Base-by-base conservation (phyloP, 2,797 vertebrate species). In the Phalanger gymnotis region DNA sequence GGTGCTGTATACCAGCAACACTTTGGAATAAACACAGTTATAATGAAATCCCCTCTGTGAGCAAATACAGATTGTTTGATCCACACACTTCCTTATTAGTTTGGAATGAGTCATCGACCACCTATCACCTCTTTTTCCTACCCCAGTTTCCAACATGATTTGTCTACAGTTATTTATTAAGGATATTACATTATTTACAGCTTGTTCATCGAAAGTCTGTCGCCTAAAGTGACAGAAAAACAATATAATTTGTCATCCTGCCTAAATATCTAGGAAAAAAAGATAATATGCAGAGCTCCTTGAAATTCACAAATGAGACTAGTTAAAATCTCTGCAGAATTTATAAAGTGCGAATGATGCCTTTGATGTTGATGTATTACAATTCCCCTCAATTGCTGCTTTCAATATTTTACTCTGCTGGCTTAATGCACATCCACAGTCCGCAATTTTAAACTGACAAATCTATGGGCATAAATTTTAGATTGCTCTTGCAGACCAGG, bases 161-260 rank as follows among this genome's bases (percentile, higher is more conserved):
- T 98, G 92, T 96, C 73, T 93, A 95, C 0, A 91, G 54, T 97
- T 97, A 97, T 92, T 97, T 98, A 97, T 98, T 98, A 97, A 98
- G 95, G 96, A 94, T 90, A 93, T 97, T 97, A 47, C 53, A 90
- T 96, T 95, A 98, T 97, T 98, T 98, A 96, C 34, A 97, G 57
- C 93, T 94, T 94, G 31, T 94, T 98, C 96, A 91, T 98, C 2
- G 56, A 96, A 73, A 97, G 25, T 53, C 97, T 96, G 66, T 97
- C 94, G 96, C 97, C 87, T 91, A 93, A 96, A 96, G 34, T 97
- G 95, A 93, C 94, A 96, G 95, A 94, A 98, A 96, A 57, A 3
- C 91, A 97, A 94, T 95, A 56, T 97, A 94, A 97, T 97, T 97
- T 96, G 22, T 97, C 97, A 58, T 92, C 93, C 90, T 97, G 94